These are phyloP conservation scores for Timema cristinae DNA, from an alignment of 2,888 invertebrate species.

Conservation along the genomic window DNA sequence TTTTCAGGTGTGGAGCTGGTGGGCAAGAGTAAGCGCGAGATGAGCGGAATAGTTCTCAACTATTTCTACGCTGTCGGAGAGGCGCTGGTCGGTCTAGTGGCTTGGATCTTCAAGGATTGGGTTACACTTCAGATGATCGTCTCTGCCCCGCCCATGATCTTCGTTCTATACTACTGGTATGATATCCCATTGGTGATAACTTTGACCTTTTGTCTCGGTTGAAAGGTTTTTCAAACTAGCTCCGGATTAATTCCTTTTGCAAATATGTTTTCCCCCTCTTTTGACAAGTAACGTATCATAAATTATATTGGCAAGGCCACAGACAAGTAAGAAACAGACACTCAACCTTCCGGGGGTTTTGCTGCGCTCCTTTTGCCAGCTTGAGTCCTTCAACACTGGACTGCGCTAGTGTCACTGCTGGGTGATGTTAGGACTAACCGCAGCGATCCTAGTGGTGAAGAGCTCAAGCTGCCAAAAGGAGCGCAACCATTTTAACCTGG, in stretches of 20 bases:
- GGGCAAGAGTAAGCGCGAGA: slow-evolving; percentile 65
- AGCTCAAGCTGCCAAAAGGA: too few species aligned
- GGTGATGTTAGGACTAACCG: too few species aligned
- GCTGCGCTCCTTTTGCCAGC: too few species aligned
- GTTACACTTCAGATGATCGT: slow-evolving; percentile 58
- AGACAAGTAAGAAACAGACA: too few species aligned
- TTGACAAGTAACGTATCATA: background rate
- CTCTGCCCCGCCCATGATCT: slow-evolving; percentile 63
- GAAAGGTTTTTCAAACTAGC: background rate
- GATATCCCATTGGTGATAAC: slow-evolving; percentile 14
- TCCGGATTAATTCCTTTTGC: background rate
- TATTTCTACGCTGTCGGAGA: slow-evolving; percentile 66
- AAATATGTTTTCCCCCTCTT: background rate
- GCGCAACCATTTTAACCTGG: too few species aligned
- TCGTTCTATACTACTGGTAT: slow-evolving; percentile 62
- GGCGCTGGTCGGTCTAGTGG: slow-evolving; percentile 55
- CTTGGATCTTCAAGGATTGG: slow-evolving; percentile 65
- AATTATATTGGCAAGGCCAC: background rate
- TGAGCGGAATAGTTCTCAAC: slow-evolving; percentile 66
- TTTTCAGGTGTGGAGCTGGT: slow-evolving; percentile 69
- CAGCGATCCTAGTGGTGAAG: too few species aligned
- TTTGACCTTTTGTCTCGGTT: background rate
- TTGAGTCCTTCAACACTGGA: too few species aligned
- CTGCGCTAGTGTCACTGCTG: too few species aligned
- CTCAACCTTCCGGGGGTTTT: too few species aligned